phyloP scores from a whole-genome alignment of 2,888 invertebrate genomes.

The Myopa tessellatipennis region DNA sequence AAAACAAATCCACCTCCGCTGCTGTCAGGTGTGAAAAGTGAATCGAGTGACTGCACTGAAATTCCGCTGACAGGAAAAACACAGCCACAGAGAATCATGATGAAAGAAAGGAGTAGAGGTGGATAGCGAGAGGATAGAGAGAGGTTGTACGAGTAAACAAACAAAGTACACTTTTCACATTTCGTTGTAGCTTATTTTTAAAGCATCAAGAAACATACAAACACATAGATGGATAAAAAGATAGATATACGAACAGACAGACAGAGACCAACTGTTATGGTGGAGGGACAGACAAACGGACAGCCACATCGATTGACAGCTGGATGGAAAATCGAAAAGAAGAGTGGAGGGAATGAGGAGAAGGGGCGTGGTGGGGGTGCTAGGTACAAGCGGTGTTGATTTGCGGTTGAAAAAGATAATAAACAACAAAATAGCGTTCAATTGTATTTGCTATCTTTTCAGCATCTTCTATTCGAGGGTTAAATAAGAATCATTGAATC shows the following conservation, averaged over 20 bases:
- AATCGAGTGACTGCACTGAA: constrained; percentile 1
- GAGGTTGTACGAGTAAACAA: not conserved
- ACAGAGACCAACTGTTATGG: not conserved
- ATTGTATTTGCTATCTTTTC: too few species aligned
- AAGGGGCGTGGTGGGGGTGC: too few species aligned
- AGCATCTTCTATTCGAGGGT: too few species aligned
- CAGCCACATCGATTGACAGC: not conserved
- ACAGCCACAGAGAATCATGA: not conserved
- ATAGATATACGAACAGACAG: constrained; percentile 4
- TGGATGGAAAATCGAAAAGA: not conserved
- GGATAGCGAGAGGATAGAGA: not conserved
- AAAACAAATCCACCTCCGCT: constrained; percentile 11
- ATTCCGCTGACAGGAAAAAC: constrained; percentile 1
- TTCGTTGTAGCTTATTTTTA: constrained; percentile 6
- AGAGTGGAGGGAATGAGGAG: too few species aligned
- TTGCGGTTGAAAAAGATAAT: too few species aligned
- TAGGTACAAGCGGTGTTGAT: too few species aligned
- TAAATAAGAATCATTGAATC: too few species aligned
- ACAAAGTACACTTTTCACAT: constrained; percentile 29
- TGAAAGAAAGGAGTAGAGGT: not conserved
- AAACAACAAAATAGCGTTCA: too few species aligned
- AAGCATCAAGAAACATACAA: constrained; percentile 19
- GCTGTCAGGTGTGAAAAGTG: constrained; percentile 33
- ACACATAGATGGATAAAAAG: constrained; percentile 18
- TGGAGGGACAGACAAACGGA: not conserved